Percentiles rank a stretch among this genome's conserved stretches.
Evolutionary conservation across 2,888 invertebrate species (phyloP).

Genomic region (Ectobius pallidus): DNA sequence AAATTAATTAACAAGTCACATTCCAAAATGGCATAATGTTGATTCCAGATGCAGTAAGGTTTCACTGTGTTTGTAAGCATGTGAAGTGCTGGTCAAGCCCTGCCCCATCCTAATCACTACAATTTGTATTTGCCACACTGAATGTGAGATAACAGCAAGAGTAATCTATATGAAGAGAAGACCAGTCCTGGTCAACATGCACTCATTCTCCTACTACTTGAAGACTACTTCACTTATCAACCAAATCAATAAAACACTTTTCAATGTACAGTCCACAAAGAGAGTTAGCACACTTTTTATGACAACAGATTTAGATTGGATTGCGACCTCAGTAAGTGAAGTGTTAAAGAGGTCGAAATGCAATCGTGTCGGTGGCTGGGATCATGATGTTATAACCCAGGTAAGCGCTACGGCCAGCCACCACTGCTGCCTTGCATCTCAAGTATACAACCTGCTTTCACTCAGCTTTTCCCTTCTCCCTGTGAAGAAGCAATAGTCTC

Average conservation of each 20-base stretch:
- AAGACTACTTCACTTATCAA: slow-evolving; percentile 30
- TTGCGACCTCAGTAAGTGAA: neutral
- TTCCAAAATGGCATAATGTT: too few relatives aligned
- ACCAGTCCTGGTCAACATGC: neutral
- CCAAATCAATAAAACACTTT: neutral
- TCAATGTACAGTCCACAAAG: slow-evolving; percentile 17
- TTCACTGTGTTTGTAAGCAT: too few relatives aligned
- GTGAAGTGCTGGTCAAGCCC: too few relatives aligned
- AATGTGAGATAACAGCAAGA: neutral
- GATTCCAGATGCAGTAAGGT: too few relatives aligned
- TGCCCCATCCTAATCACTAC: too few relatives aligned
- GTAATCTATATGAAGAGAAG: too few relatives aligned
- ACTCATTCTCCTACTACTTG: neutral
- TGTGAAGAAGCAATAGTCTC: slow-evolving; percentile 28
- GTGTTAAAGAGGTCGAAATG: slow-evolving; percentile 7
- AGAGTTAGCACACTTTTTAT: slow-evolving; percentile 24
- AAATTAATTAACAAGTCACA: too few relatives aligned
- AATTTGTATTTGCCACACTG: neutral
- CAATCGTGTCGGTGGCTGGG: slow-evolving; percentile 10
- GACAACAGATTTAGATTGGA: slow-evolving; percentile 21
- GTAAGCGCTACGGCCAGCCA: slow-evolving; percentile 21
- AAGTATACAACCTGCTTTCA: slow-evolving; percentile 20
- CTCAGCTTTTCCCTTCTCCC: slow-evolving; percentile 35
- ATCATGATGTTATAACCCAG: slow-evolving; percentile 11
- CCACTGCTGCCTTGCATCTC: slow-evolving; percentile 6